Percentiles rank a stretch among this genome's conserved stretches.
These are phyloP conservation scores for Ochropleura plecta DNA, from an alignment of 2,888 invertebrate species.

Conservation along the genomic window DNA sequence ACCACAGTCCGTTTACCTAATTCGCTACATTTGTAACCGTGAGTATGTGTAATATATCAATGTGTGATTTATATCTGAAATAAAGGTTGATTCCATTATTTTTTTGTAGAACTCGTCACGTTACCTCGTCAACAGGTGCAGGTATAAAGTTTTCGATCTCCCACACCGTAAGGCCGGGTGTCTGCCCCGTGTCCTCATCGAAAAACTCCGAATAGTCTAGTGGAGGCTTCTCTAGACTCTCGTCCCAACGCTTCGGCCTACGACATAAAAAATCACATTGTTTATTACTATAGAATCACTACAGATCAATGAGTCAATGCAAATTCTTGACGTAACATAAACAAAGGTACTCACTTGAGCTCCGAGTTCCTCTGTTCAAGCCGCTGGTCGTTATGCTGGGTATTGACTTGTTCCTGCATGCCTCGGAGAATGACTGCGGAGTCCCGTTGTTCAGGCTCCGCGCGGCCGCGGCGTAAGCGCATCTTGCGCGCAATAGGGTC, in stretches of 20 bases:
- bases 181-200: constrained; percentile 98
- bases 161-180: constrained; percentile 98
- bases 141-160: constrained; percentile 99
- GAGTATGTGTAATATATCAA: no score
- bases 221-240: constrained; percentile 98
- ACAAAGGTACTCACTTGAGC: constrained; percentile 91
- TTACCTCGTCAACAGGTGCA: constrained; percentile 96
- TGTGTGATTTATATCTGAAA: no score
- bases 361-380: constrained; percentile 90
- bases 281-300: constrained; percentile 41
- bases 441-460: constrained; percentile 92
- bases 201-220: constrained; percentile 99
- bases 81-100: no score
- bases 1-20: no score
- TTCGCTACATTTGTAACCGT: no score
- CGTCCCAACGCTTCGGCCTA: constrained; percentile 98
- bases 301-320: constrained; percentile 28
- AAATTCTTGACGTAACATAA: constrained; percentile 16
- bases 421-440: constrained; percentile 97
- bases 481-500: constrained; percentile 99
- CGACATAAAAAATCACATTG: constrained; percentile 11
- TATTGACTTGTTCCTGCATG: constrained; percentile 92
- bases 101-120: no score
- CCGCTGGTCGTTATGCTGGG: constrained; percentile 92
- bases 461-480: constrained; percentile 95